Conservation (phyloP, 2,797 vertebrate species). For the Sebastes itinus region DNA sequence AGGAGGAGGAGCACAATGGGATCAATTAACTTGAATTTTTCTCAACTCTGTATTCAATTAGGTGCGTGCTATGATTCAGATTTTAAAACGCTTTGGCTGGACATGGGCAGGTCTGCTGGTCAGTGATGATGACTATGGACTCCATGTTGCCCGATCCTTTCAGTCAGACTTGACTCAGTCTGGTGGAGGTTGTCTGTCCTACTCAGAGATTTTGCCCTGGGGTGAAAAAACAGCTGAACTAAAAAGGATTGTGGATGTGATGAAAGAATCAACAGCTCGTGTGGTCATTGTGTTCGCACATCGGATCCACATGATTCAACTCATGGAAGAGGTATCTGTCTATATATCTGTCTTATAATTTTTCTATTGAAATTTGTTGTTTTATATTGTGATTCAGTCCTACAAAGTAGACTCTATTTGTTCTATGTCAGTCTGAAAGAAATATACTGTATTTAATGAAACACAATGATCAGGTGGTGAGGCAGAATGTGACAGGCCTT, state of each 20-base stretch:
- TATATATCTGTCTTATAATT: too few species aligned
- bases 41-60: not conserved
- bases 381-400: not conserved
- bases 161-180: conserved; percentile 37
- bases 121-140: conserved; percentile 77
- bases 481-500: conserved; percentile 60
- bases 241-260: conserved; percentile 50
- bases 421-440: too few species aligned
- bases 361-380: too few species aligned
- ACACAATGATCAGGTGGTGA: conserved; percentile 43
- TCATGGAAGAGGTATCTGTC: conserved; percentile 42
- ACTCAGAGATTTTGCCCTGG: conserved; percentile 67
- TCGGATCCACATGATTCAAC: conserved; percentile 1
- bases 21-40: not conserved
- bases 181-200: conserved; percentile 66
- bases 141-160: conserved; percentile 65
- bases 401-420: not conserved
- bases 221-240: conserved; percentile 45
- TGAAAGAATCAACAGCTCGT: conserved; percentile 57
- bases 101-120: conserved; percentile 76
- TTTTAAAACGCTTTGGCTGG: conserved; percentile 73
- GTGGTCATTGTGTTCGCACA: conserved; percentile 66
- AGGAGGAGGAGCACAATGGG: not conserved
- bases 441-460: too few species aligned
- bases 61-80: conserved; percentile 71